phyloP scores from a whole-genome alignment of 1,140 invertebrate species.

The Oncopeltus fasciatus region DNA sequence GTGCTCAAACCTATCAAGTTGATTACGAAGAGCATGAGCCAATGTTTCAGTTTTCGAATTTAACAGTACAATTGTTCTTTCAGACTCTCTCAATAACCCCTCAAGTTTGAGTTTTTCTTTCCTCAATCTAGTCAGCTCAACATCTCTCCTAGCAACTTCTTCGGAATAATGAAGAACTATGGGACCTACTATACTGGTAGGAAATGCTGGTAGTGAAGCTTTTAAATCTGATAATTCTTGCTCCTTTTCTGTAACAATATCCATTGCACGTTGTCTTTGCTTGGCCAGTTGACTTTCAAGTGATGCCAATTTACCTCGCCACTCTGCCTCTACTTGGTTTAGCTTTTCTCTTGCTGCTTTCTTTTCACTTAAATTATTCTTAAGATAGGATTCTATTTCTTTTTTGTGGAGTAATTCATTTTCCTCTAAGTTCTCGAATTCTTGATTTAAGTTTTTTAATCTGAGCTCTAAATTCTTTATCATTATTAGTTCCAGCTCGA shows the following conservation, averaged over 20 bases:
- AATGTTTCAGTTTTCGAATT: conserved; percentile 4
- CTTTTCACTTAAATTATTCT: too few relatives aligned
- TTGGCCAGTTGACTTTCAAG: conserved; percentile 62
- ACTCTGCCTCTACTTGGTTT: conserved; percentile 38
- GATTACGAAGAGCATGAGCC: conserved; percentile 33
- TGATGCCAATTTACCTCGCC: conserved; percentile 38
- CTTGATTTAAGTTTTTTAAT: conserved; percentile 48
- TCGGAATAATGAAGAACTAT: conserved; percentile 72
- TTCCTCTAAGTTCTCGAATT: conserved; percentile 42
- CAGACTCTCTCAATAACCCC: conserved; percentile 38
- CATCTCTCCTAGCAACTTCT: conserved; percentile 63
- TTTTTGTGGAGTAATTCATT: conserved; percentile 37
- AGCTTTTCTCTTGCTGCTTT: conserved; percentile 42
- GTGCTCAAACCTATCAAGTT: conserved; percentile 47
- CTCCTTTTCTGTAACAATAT: conserved; percentile 64
- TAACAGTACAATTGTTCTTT: background rate
- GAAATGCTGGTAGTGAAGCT: conserved; percentile 17
- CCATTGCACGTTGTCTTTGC: conserved; percentile 61
- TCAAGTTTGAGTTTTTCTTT: conserved; percentile 58
- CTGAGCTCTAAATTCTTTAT: conserved; percentile 40
- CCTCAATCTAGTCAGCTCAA: conserved; percentile 57
- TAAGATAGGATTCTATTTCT: conserved; percentile 30
- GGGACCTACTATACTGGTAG: conserved; percentile 26
- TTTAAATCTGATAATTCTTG: conserved; percentile 54
- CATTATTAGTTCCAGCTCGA: conserved; percentile 25